These are phyloP conservation scores for Mus spretus DNA, from an alignment of 2,797 vertebrate genomes.

Conservation along the genomic window DNA sequence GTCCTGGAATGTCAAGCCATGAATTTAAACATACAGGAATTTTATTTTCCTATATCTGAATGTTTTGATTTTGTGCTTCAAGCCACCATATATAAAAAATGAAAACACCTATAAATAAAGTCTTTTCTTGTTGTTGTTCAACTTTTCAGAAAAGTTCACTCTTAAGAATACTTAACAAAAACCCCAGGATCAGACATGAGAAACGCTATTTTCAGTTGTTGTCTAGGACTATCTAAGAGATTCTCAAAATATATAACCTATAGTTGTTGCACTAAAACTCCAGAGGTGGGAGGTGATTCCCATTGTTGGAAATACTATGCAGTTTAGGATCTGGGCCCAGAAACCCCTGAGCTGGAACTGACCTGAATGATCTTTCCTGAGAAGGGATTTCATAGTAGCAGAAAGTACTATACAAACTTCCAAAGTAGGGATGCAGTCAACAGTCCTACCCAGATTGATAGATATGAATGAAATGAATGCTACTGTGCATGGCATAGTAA, in stretches of 20 bases:
- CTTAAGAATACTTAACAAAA: neutral
- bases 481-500: neutral
- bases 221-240: neutral
- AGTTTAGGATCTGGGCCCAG: neutral
- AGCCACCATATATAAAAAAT: slow-evolving; percentile 27
- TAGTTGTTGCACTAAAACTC: neutral
- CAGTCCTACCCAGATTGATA: neutral
- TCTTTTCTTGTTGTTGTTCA: neutral
- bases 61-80: neutral
- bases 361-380: neutral
- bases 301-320: neutral
- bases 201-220: neutral
- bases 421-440: neutral
- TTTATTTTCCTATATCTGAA: neutral
- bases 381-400: neutral
- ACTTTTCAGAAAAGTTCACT: neutral
- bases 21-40: neutral
- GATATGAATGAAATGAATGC: neutral
- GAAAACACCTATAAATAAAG: neutral
- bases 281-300: neutral
- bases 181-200: neutral
- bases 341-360: neutral
- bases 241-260: neutral
- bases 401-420: neutral
- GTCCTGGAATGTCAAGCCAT: neutral